Percentiles rank a stretch among this genome's conserved stretches.
Evolutionary conservation across 2,113 vertebrate species (phyloP).

Genomic region (Malaclemys terrapin): DNA sequence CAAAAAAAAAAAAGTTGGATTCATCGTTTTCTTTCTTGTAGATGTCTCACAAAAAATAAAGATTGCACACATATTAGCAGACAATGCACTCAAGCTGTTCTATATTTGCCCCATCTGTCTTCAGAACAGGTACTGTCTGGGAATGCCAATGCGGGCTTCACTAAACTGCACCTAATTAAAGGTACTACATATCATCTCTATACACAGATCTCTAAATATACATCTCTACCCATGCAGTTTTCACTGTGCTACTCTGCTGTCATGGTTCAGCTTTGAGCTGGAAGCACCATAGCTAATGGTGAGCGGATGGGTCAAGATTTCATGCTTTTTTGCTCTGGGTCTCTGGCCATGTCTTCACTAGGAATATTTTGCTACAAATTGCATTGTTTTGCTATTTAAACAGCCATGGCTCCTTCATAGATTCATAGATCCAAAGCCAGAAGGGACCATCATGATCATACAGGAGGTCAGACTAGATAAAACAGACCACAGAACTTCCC

Average conservation of each 20-base stretch:
- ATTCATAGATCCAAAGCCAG: not conserved
- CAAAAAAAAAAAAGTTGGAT: not conserved
- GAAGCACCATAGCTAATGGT: not conserved
- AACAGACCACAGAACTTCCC: not conserved
- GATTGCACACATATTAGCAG: not conserved
- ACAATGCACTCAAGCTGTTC: not conserved
- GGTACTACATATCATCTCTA: not conserved
- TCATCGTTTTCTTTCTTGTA: not conserved
- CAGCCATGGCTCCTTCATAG: not conserved
- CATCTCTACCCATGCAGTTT: not conserved
- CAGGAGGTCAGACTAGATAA: not conserved
- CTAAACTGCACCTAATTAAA: not conserved
- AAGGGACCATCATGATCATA: not conserved
- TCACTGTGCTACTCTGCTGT: not conserved
- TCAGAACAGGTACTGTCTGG: not conserved
- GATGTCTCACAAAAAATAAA: not conserved
- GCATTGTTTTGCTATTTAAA: not conserved
- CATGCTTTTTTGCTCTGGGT: not conserved
- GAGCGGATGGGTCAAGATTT: not conserved
- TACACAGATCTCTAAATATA: not conserved
- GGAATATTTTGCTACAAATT: not conserved
- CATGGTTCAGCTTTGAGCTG: not conserved
- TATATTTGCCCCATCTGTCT: not conserved
- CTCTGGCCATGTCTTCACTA: not conserved
- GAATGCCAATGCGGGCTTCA: not conserved